phyloP scores from a whole-genome alignment of 2,113 vertebrate genomes.

The Eleginops maclovinus region DNA sequence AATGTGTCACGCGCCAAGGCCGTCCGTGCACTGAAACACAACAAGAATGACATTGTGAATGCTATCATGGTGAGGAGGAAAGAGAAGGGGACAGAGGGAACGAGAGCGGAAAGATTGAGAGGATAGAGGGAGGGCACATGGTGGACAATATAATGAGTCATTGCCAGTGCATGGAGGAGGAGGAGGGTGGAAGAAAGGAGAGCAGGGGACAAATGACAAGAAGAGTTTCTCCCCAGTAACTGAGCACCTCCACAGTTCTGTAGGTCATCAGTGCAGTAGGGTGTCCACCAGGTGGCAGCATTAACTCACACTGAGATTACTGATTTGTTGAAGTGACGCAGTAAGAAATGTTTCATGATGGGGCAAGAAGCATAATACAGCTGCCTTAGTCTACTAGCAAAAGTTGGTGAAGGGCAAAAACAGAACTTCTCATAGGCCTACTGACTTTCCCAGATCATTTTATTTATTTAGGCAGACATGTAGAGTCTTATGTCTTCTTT shows the following conservation, averaged over 20 bases:
- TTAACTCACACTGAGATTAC: background rate
- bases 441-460: background rate
- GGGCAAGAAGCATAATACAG: background rate
- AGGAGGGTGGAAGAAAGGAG: background rate
- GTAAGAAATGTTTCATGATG: background rate
- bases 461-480: background rate
- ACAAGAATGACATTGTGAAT: slow-evolving; percentile 99
- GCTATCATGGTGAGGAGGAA: slow-evolving; percentile 94
- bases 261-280: slow-evolving; percentile 12
- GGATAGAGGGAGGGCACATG: slow-evolving; percentile 52
- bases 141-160: slow-evolving; percentile 70
- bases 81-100: background rate
- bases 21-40: slow-evolving; percentile 92
- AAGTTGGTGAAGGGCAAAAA: background rate
- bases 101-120: slow-evolving; percentile 1
- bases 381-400: background rate
- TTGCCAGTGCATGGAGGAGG: slow-evolving; percentile 11
- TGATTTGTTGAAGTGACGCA: slow-evolving; percentile 19
- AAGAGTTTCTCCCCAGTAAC: slow-evolving; percentile 48
- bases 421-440: background rate
- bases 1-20: slow-evolving; percentile 95
- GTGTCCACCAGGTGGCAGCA: slow-evolving; percentile 65
- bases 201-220: slow-evolving; percentile 55
- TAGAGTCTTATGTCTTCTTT: background rate
- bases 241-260: slow-evolving; percentile 33